Conservation (phyloP, 2,113 vertebrate species). For the Callospermophilus lateralis region DNA sequence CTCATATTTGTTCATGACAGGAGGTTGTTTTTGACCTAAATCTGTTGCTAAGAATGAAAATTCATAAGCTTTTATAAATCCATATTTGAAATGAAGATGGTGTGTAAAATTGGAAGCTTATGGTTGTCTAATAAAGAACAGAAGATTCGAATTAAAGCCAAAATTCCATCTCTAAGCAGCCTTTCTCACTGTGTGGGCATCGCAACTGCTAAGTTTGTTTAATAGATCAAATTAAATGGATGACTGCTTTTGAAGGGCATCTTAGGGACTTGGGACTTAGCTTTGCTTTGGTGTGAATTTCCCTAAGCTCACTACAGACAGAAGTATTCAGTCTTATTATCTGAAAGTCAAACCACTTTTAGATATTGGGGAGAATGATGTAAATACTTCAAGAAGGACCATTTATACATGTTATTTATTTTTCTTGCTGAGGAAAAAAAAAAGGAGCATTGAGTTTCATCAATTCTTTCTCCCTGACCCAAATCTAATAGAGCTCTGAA, state of each 20-base stretch:
- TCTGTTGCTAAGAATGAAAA: slow-evolving; percentile 76
- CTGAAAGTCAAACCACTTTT: slow-evolving; percentile 51
- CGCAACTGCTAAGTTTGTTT: slow-evolving; percentile 78
- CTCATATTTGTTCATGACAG: slow-evolving; percentile 47
- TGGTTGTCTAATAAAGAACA: slow-evolving; percentile 78
- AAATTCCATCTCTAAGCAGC: slow-evolving; percentile 71
- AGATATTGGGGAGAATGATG: slow-evolving; percentile 1
- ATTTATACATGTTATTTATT: neutral
- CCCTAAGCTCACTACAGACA: slow-evolving; percentile 43
- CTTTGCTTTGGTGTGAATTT: slow-evolving; percentile 47
- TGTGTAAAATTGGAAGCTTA: slow-evolving; percentile 77
- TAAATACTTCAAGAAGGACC: slow-evolving; percentile 45
- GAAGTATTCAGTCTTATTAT: slow-evolving; percentile 49
- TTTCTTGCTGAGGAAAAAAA: neutral
- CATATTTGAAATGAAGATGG: slow-evolving; percentile 78
- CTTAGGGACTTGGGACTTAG: slow-evolving; percentile 67
- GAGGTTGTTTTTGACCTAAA: slow-evolving; percentile 71
- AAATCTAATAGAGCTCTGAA: slow-evolving; percentile 42
- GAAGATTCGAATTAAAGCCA: slow-evolving; percentile 80
- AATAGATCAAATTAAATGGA: slow-evolving; percentile 81
- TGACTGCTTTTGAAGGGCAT: slow-evolving; percentile 78
- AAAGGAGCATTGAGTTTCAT: neutral
- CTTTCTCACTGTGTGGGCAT: slow-evolving; percentile 77
- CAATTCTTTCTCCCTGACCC: slow-evolving; percentile 19
- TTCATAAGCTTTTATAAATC: slow-evolving; percentile 68